A percentile compares a stretch with the other conserved stretches of the same genome.
Conservation (phyloP, 2,797 vertebrate species). For the Nyctalus aviator region DNA sequence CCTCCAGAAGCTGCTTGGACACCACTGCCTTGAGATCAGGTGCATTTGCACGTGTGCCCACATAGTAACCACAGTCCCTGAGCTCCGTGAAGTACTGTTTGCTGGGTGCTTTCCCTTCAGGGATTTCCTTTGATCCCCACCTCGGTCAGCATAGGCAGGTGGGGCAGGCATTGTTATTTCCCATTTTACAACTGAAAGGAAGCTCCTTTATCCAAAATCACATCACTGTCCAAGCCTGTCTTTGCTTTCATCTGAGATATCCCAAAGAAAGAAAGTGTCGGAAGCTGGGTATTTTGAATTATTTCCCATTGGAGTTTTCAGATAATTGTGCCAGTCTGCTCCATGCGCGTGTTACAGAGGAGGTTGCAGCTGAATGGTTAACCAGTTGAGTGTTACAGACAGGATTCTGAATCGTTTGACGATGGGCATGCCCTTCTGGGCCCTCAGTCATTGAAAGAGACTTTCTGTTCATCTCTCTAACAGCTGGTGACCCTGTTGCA, state of each 20-base stretch:
- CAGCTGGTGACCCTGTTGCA: constrained; percentile 89
- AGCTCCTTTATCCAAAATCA: neutral
- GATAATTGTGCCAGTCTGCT: neutral
- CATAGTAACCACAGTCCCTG: neutral
- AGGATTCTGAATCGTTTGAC: fast-evolving
- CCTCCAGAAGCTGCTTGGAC: neutral
- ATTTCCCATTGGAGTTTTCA: neutral
- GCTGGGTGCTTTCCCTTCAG: neutral
- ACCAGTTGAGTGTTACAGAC: neutral
- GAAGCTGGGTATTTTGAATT: neutral
- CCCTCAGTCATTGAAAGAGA: neutral
- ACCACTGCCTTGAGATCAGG: neutral
- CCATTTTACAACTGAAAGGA: neutral
- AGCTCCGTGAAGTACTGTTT: neutral
- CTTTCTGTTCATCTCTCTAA: constrained; percentile 63
- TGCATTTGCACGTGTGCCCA: neutral
- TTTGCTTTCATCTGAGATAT: neutral
- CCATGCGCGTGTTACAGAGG: neutral
- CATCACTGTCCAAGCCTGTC: neutral
- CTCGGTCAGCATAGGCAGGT: neutral
- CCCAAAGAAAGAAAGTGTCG: neutral
- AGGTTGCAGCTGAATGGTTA: neutral
- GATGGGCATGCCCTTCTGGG: neutral
- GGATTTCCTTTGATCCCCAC: neutral
- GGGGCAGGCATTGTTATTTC: neutral